Conservation (phyloP, 2,888 invertebrate species). For the Zhuqinia jingwanae region DNA sequence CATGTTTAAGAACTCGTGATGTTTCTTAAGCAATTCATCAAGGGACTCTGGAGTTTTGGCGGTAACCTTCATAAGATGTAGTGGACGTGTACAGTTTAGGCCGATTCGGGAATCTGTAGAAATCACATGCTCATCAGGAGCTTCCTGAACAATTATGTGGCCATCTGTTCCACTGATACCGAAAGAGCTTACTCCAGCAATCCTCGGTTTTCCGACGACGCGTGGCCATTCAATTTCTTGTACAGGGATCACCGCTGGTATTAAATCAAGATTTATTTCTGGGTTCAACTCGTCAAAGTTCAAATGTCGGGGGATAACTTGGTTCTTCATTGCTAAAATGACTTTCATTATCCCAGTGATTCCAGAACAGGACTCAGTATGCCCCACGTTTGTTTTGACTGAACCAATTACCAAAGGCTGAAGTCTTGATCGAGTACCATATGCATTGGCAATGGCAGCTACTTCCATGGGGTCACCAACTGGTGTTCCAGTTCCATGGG, state of each 20-base stretch:
- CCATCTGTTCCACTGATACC: conserved; percentile 73
- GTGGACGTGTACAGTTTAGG: neutral
- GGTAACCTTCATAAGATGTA: conserved; percentile 55
- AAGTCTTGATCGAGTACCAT: conserved; percentile 16
- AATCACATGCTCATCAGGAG: conserved; percentile 43
- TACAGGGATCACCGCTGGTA: conserved; percentile 73
- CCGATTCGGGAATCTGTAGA: neutral
- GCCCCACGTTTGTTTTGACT: conserved; percentile 62
- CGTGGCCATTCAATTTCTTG: conserved; percentile 50
- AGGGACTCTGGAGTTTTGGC: conserved; percentile 60
- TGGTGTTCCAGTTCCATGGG: conserved; percentile 54
- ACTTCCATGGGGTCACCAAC: conserved; percentile 69
- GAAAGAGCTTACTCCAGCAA: conserved; percentile 67
- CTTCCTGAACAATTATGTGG: conserved; percentile 68
- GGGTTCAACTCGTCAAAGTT: conserved; percentile 67
- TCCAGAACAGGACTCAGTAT: conserved; percentile 57
- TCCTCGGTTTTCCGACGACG: conserved; percentile 13
- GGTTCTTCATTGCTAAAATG: conserved; percentile 67
- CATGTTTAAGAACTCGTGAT: neutral
- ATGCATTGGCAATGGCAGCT: conserved; percentile 54
- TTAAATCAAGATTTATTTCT: conserved; percentile 69
- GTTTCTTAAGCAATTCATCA: neutral
- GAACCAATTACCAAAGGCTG: conserved; percentile 65
- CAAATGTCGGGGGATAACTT: conserved; percentile 70
- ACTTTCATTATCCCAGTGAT: conserved; percentile 59